Evolutionary conservation across 2,888 invertebrate species (phyloP).

Genomic region (Tipula unca): DNA sequence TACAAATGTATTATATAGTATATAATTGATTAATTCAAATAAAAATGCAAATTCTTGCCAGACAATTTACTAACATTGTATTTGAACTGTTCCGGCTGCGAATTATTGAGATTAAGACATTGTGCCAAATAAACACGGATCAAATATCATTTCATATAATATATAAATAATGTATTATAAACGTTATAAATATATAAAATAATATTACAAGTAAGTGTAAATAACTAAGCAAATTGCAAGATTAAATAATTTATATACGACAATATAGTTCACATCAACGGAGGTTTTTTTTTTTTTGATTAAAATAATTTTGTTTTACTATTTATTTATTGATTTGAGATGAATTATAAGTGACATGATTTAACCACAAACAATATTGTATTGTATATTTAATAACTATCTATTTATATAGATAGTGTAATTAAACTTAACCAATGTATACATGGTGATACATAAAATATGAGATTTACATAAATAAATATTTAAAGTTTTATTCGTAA

Average conservation of each 20-base stretch:
- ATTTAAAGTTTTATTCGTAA: neutral
- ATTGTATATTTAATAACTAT: neutral
- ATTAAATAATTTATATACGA: no score
- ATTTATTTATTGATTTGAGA: neutral
- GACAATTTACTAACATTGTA: neutral
- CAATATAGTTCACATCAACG: no score
- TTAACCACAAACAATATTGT: neutral
- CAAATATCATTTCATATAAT: neutral
- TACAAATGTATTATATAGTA: no score
- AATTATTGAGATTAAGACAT: neutral
- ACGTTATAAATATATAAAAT: no score
- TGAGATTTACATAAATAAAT: neutral
- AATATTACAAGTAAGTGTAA: no score
- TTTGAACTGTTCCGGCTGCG: neutral
- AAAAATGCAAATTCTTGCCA: neutral
- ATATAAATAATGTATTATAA: neutral
- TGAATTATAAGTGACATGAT: neutral
- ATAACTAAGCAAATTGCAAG: neutral
- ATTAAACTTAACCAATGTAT: neutral
- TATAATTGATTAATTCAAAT: neutral
- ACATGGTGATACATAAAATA: neutral
- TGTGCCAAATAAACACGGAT: neutral
- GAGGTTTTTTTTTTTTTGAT: no score
- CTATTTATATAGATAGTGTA: no score
- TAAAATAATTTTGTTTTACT: neutral